Evolutionary conservation across 2,888 invertebrate species (phyloP), one percentile per base, ranked within the genome.

Genomic region (Hecatera dysodea): DNA sequence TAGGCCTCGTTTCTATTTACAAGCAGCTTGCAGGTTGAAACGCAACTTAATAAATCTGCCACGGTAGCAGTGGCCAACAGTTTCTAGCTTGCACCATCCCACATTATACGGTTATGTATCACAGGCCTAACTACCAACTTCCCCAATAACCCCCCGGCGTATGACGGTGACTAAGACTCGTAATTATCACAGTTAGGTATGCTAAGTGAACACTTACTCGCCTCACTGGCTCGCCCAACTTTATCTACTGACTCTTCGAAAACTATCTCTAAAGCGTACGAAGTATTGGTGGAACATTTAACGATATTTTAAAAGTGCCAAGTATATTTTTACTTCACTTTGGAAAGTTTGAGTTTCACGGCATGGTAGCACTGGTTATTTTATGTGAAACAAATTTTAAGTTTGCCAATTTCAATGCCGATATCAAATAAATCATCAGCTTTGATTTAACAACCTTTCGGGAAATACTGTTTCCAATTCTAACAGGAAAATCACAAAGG

Each of bases 151-250:
- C 62, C 36, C 19, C 53, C 44, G 69, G 50, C 44, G 50, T 69
- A 77, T 64, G 64, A 56, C 69, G 53, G 67, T 69, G 64, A 71
- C 79, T 68, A 36, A 67, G 60, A 63, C 65, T 75, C 68, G 64
- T 83, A 72, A 83, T 84, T 83, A 84, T 63, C 57, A 55, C 66
- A 67, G 74, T 73, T 70, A 67, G 66, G 67, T 66, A 72, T 62
- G 63, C 72, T 77, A 83, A 85, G 72, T 81, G 80, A 81, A 77
- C 75, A 74, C 66, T 85, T 76, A 77, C 67, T 64, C 69, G 72
- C 65, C 67, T 77, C 68, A 75, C 60, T 75, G 64, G 65, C 67
- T 77, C 66, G 27, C 44, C 24, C 46, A 75, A 79, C 74, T 75
- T 60, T 69, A 72, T 71, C 67, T 68, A 64, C 69, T 42, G 50